A percentile compares a stretch with the other conserved stretches of the same genome.
phyloP scores from a whole-genome alignment of 2,888 invertebrate genomes.

The Endotricha flammealis region DNA sequence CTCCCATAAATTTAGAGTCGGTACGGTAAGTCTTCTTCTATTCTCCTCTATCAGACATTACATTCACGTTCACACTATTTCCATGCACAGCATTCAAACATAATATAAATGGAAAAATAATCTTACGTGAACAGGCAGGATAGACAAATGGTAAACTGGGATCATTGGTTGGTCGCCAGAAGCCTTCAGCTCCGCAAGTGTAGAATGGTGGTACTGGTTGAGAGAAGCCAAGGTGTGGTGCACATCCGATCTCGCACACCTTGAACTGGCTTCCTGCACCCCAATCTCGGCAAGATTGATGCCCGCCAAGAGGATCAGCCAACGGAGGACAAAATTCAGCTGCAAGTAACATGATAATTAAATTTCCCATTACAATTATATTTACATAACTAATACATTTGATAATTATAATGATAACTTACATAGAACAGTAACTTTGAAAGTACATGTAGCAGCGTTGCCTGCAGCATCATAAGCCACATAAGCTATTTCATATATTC shows the following conservation, averaged over 20 bases:
- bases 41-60: too few relatives aligned
- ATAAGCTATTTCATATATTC: conserved; percentile 94
- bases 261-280: conserved; percentile 97
- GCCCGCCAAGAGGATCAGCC: conserved; percentile 93
- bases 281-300: conserved; percentile 96
- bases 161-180: conserved; percentile 94
- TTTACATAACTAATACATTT: neutral
- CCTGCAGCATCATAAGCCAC: conserved; percentile 96
- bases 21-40: too few relatives aligned
- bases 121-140: conserved; percentile 92
- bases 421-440: conserved; percentile 93
- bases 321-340: conserved; percentile 95
- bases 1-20: too few relatives aligned
- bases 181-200: conserved; percentile 98
- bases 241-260: conserved; percentile 94
- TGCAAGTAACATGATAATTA: conserved; percentile 41
- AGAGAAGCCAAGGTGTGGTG: conserved; percentile 92
- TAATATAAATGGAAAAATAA: conserved; percentile 6
- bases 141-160: conserved; percentile 90
- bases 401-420: conserved; percentile 55
- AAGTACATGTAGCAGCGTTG: conserved; percentile 93
- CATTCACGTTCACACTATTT: too few relatives aligned
- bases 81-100: too few relatives aligned
- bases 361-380: neutral
- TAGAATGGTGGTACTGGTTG: conserved; percentile 97